A percentile compares a stretch with the other conserved stretches of the same genome.
Evolutionary conservation across 2,888 invertebrate species (phyloP).

Genomic region (Drosophila kambysellisi): DNA sequence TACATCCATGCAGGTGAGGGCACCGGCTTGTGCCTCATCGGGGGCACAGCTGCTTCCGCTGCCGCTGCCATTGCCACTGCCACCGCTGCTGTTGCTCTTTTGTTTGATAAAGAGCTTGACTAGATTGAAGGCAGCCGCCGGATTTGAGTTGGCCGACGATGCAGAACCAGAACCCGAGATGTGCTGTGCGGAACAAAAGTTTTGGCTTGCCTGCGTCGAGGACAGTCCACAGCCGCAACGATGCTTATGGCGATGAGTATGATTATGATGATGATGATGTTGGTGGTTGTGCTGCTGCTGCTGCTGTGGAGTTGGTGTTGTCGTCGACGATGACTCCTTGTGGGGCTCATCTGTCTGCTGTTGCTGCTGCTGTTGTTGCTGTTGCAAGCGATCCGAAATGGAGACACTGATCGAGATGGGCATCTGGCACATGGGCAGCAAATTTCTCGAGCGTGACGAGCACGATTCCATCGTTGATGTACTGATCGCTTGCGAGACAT

Average conservation of each 20-base stretch:
- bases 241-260: constrained; percentile 70
- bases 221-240: constrained; percentile 72
- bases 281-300: constrained; percentile 35
- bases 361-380: constrained; percentile 46
- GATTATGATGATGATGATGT: constrained; percentile 53
- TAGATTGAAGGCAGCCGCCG: constrained; percentile 92
- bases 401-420: constrained; percentile 83
- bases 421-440: constrained; percentile 85
- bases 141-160: constrained; percentile 86
- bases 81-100: constrained; percentile 88
- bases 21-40: constrained; percentile 85
- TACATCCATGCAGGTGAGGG: constrained; percentile 89
- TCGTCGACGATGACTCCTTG: constrained; percentile 42
- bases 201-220: constrained; percentile 70
- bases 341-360: constrained; percentile 51
- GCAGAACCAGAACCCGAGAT: constrained; percentile 78
- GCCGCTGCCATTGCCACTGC: constrained; percentile 85
- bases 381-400: constrained; percentile 76
- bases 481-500: constrained; percentile 87
- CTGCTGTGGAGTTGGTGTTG: constrained; percentile 49
- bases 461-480: constrained; percentile 88
- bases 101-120: constrained; percentile 96
- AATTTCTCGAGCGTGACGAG: constrained; percentile 82
- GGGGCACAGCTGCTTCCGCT: constrained; percentile 86
- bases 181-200: constrained; percentile 66